Conservation (phyloP, 2,113 vertebrate species). For the Sitta europaea region DNA sequence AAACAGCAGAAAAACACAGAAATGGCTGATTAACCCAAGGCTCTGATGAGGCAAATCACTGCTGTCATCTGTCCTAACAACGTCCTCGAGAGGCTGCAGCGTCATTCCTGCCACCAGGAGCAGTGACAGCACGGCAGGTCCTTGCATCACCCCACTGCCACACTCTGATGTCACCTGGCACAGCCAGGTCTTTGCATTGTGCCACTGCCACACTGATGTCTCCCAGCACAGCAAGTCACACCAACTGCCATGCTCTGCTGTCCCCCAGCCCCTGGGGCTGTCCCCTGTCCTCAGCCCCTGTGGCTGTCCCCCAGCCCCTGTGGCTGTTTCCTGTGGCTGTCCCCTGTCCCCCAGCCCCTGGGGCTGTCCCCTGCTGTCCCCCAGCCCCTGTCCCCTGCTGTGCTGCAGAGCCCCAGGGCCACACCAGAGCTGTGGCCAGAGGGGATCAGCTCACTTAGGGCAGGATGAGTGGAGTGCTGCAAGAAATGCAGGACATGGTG, state of each 20-base stretch:
- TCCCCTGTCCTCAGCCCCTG: no score
- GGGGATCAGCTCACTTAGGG: neutral
- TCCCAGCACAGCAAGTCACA: accelerated
- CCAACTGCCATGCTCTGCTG: accelerated
- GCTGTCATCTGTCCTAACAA: accelerated
- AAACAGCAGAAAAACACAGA: accelerated
- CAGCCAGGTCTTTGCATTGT: no score
- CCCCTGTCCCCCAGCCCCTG: neutral
- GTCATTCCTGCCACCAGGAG: neutral
- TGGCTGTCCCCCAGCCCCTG: no score
- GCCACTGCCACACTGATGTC: no score
- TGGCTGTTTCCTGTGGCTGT: accelerated
- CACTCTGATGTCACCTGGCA: neutral
- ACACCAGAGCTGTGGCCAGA: neutral
- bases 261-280: no score
- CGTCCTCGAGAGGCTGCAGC: neutral
- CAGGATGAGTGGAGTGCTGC: neutral
- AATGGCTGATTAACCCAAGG: neutral
- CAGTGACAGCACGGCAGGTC: neutral
- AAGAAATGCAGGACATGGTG: neutral
- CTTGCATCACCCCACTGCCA: accelerated
- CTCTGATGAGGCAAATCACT: accelerated
- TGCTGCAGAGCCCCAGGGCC: neutral
- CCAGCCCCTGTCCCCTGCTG: neutral
- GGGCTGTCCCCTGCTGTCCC: neutral